Percentiles rank a stretch among this genome's conserved stretches.
Evolutionary conservation across 2,888 invertebrate species (phyloP).

Genomic region (Cephus spinipes): DNA sequence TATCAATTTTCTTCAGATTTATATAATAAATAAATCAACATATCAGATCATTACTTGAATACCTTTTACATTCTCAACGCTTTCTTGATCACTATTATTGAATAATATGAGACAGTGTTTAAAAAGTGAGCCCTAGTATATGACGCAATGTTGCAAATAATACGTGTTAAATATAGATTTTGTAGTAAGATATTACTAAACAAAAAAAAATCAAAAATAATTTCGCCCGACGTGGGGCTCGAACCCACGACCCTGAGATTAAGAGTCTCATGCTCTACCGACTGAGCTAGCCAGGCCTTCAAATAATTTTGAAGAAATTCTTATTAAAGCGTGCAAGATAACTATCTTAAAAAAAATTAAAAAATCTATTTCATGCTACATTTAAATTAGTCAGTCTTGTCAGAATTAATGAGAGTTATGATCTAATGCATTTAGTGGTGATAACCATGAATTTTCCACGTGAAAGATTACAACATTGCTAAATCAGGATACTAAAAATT

Average conservation of each 20-base stretch:
- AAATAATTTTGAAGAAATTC: not conserved
- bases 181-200: no score
- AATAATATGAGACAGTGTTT: no score
- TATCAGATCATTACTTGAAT: no score
- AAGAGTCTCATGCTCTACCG: slow-evolving; percentile 49
- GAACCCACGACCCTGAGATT: slow-evolving; percentile 8
- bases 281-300: slow-evolving; percentile 54
- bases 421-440: not conserved
- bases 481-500: not conserved
- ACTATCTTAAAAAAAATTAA: not conserved
- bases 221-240: not conserved
- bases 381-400: not conserved
- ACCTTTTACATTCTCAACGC: no score
- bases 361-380: not conserved
- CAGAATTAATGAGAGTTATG: not conserved
- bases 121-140: no score
- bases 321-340: not conserved
- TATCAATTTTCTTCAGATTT: no score
- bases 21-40: no score
- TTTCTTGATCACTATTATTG: no score
- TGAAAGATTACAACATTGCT: not conserved
- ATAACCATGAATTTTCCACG: not conserved
- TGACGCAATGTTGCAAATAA: no score
- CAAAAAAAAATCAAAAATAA: not conserved
- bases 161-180: no score